Evolutionary conservation across 2,797 vertebrate genomes (phyloP).

Genomic region (Varecia variegata): DNA sequence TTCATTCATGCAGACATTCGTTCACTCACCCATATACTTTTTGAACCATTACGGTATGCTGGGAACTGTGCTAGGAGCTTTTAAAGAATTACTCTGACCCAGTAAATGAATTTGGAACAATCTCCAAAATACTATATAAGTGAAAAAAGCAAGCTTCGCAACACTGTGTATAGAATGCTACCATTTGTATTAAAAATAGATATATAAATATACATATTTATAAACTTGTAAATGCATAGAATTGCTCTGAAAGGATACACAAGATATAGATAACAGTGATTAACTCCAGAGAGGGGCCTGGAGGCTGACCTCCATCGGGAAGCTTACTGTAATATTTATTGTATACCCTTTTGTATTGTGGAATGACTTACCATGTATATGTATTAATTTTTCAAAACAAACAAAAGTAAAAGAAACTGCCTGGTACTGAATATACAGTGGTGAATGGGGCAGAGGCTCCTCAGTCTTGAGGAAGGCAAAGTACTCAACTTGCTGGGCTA

Average conservation of each 20-base stretch:
- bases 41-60: background rate
- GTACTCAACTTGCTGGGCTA: background rate
- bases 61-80: background rate
- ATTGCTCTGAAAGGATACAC: slow-evolving; percentile 68
- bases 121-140: background rate
- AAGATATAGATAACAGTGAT: slow-evolving; percentile 52
- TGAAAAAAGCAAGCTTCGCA: slow-evolving; percentile 68
- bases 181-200: slow-evolving; percentile 79
- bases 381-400: slow-evolving; percentile 44
- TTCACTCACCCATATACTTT: background rate
- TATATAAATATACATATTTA: slow-evolving; percentile 78
- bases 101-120: background rate
- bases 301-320: background rate
- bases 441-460: background rate
- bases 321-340: background rate
- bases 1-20: background rate
- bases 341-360: background rate
- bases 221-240: slow-evolving; percentile 75
- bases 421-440: background rate
- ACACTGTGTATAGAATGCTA: slow-evolving; percentile 70
- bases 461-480: background rate
- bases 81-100: background rate
- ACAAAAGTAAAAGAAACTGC: background rate
- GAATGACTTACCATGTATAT: slow-evolving; percentile 30
- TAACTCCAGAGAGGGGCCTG: background rate